Base-by-base conservation (phyloP, 2,888 invertebrate genomes). In the Ganaspis brasiliensis region DNA sequence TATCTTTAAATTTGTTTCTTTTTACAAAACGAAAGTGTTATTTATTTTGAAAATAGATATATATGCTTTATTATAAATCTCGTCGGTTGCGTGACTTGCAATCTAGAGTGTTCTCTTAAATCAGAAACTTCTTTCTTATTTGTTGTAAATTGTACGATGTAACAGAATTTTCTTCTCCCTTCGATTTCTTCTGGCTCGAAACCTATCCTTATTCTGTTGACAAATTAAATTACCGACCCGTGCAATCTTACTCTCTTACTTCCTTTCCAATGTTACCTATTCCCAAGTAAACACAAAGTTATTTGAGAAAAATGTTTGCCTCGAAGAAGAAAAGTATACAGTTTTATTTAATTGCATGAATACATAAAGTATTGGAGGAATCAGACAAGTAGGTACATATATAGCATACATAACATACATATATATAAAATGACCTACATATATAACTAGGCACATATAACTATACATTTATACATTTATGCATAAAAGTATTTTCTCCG, bases 171-270 rank as follows among this genome's bases (percentile, higher is more conserved):
- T 67, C 14, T 63, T 24, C 40, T 40, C 9, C 40, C 45, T 67
- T 67, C 63, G 63, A 67, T 24, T 45, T 24, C n/a, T 16, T 67
- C 63, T 21, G 14, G 21, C 24, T 45, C 8, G 40, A 63, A 14
- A 14, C 40, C 12, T 21, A 40, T 40, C 3, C n/a, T 67, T 21
- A 45, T 14, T 67, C 24, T 45, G n/a, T 40, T 45, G 45, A 40
- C 40, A 67, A 67, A 67, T 67, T 67, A 40, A 67, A 67, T 67
- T 67, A 67, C 40, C 63, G 21, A 40, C 24, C 45, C 2, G 9
- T 40, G 24, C 37, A 63, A 45, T 67, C 40, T 19, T 21, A 40
- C 21, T 67, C 24, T 24, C 9, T n/a, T 67, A 31, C 31, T 40
- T 24, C 21, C 45, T 12, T 14, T 9, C 40, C 45, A 67, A 67